Conservation (phyloP, 2,113 vertebrate genomes). For the Puma concolor region DNA sequence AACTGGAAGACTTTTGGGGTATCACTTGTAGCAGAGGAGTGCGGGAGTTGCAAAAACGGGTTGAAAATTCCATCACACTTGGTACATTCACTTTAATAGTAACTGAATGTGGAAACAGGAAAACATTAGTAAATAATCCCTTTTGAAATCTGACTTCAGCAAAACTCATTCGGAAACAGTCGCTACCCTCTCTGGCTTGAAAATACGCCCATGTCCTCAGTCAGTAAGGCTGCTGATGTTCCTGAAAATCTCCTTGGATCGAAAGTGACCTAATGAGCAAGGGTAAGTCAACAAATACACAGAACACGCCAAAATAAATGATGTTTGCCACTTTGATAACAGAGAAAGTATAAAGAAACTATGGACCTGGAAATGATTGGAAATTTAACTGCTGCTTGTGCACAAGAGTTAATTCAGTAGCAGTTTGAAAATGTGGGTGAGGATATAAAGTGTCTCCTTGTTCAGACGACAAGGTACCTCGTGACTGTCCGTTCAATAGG, state of each 20-base stretch:
- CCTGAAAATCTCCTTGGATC: background rate
- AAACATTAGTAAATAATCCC: background rate
- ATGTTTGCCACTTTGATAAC: background rate
- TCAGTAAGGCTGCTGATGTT: background rate
- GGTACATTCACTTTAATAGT: background rate
- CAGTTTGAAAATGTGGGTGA: background rate
- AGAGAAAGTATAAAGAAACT: background rate
- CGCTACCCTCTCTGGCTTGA: background rate
- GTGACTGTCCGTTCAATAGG: background rate
- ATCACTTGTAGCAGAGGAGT: fast-evolving
- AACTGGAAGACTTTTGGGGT: background rate
- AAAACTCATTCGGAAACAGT: background rate
- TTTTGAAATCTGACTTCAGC: background rate
- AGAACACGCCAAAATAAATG: background rate
- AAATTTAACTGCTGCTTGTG: background rate
- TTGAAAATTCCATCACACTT: background rate
- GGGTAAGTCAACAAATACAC: background rate
- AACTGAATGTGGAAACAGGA: background rate
- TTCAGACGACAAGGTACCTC: background rate
- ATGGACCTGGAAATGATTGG: background rate
- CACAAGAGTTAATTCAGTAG: background rate
- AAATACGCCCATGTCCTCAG: background rate
- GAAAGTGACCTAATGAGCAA: background rate
- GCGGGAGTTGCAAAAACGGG: background rate
- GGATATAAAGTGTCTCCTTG: fast-evolving